phyloP scores from a whole-genome alignment of 2,888 invertebrate genomes.

The Conistra vaccinii region DNA sequence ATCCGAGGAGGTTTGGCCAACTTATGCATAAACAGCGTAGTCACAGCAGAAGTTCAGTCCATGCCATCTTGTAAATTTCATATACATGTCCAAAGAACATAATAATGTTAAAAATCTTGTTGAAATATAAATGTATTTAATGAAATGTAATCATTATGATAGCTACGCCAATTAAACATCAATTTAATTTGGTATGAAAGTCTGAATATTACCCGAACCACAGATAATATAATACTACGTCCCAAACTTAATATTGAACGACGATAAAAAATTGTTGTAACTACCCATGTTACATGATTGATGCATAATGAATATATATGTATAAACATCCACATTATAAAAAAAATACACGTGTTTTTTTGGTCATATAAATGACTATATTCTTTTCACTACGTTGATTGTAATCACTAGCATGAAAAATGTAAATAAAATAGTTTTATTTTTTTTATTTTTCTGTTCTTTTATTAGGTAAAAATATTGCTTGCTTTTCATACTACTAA shows the following conservation, averaged over 20 bases:
- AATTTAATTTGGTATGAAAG: neutral
- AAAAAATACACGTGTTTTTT: too few species aligned
- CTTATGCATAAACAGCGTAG: slow-evolving; percentile 97
- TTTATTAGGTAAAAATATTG: neutral
- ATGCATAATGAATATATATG: neutral
- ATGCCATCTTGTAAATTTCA: slow-evolving; percentile 98
- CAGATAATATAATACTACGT: too few species aligned
- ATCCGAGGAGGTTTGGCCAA: slow-evolving; percentile 98
- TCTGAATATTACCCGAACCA: neutral
- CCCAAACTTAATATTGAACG: neutral
- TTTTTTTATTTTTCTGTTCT: neutral
- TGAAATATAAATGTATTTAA: slow-evolving; percentile 16
- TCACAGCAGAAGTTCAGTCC: slow-evolving; percentile 98
- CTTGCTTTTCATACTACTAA: neutral
- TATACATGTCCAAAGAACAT: slow-evolving; percentile 94
- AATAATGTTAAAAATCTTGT: slow-evolving; percentile 5
- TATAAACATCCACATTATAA: neutral
- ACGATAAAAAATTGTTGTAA: neutral
- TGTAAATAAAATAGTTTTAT: neutral
- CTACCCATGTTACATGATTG: neutral
- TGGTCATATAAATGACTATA: neutral
- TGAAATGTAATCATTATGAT: slow-evolving; percentile 7
- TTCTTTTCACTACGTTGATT: neutral
- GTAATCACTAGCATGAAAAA: neutral
- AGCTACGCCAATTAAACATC: slow-evolving; percentile 1